Base-by-base conservation (phyloP, 2,888 invertebrate genomes). In the Spialia ferax region DNA sequence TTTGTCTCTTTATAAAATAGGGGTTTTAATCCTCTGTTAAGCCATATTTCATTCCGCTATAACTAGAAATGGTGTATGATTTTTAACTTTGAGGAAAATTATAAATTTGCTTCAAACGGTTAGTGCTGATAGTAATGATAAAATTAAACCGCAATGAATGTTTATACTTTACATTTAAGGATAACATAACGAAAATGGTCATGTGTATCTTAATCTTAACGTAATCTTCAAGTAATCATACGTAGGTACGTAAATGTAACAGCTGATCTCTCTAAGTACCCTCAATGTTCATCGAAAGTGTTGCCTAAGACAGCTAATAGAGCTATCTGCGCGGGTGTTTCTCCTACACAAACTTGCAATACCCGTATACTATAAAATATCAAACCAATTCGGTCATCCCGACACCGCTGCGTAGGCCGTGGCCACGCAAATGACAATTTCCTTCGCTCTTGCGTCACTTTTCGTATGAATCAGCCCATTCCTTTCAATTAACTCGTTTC, bases 391-490 rank as follows among this genome's bases (percentile, higher is more conserved):
- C 68, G 68, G 79, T 75, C 84, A 84, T 83, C 79, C 80, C 76
- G 78, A 81, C 79, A 65, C 72, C 75, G 78, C 73, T 77, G 88
- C 88, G 92, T 91, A 86, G 92, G 91, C 75, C 75, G 86, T 70
- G 77, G 81, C 79, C 82, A 78, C 79, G 72, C 85, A 91, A 91
- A 86, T 90, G 87, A 85, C 80, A 77, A 87, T 89, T 93, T 93
- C 93, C 93, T 91, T 78, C 79, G 72, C 82, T 69, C 59, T 91
- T 88, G 86, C 93, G 87, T 91, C 93, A 93, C 82, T 74, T 57
- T 70, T 80, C 74, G 79, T 80, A 83, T 90, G 91, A 92, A 84
- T 91, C 90, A 91, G 82, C 77, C 82, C 8, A 79, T 74, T 78
- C 70, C 59, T 52, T 35, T 59, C n/a, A 50, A 48, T 57, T 48